These are phyloP conservation scores for Steinernema carpocapsae DNA, from an alignment of 2,888 invertebrate genomes.

Conservation along the genomic window DNA sequence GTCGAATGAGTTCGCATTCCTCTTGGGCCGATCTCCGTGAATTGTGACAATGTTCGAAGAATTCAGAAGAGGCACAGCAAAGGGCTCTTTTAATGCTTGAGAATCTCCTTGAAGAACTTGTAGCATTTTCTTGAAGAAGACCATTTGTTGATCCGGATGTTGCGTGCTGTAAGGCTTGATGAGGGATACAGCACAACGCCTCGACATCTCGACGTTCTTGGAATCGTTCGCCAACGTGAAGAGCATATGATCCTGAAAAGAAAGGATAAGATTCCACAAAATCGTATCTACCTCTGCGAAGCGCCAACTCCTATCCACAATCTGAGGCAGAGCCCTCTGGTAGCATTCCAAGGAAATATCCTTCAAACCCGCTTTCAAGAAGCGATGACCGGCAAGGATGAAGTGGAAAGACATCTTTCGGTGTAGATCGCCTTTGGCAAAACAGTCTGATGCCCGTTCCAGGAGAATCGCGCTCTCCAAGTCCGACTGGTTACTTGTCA, in stretches of 20 bases:
- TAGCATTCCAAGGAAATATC: slow-evolving; percentile 49
- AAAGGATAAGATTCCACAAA: neutral
- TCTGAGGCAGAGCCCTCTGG: slow-evolving; percentile 44
- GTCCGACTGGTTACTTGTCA: slow-evolving; percentile 73
- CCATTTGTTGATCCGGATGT: slow-evolving; percentile 40
- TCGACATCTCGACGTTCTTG: neutral
- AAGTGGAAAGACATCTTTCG: slow-evolving; percentile 94
- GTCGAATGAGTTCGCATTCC: neutral
- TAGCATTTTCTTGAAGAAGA: slow-evolving; percentile 42
- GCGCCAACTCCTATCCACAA: slow-evolving; percentile 53
- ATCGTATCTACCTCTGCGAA: slow-evolving; percentile 48
- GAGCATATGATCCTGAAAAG: slow-evolving; percentile 32
- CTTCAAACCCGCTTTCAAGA: slow-evolving; percentile 47
- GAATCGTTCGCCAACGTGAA: slow-evolving; percentile 23
- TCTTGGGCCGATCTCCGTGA: slow-evolving; percentile 37
- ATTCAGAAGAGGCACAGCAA: slow-evolving; percentile 36
- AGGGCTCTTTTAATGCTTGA: slow-evolving; percentile 17
- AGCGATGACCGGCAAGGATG: slow-evolving; percentile 90
- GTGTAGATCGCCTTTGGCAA: slow-evolving; percentile 78
- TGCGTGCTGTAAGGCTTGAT: slow-evolving; percentile 35
- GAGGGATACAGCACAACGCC: slow-evolving; percentile 8
- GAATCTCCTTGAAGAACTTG: slow-evolving; percentile 13
- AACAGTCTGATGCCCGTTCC: slow-evolving; percentile 93
- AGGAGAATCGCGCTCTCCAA: slow-evolving; percentile 87
- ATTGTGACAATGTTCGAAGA: slow-evolving; percentile 27